phyloP scores from a whole-genome alignment of 2,797 vertebrate species.

The Limosa lapponica region DNA sequence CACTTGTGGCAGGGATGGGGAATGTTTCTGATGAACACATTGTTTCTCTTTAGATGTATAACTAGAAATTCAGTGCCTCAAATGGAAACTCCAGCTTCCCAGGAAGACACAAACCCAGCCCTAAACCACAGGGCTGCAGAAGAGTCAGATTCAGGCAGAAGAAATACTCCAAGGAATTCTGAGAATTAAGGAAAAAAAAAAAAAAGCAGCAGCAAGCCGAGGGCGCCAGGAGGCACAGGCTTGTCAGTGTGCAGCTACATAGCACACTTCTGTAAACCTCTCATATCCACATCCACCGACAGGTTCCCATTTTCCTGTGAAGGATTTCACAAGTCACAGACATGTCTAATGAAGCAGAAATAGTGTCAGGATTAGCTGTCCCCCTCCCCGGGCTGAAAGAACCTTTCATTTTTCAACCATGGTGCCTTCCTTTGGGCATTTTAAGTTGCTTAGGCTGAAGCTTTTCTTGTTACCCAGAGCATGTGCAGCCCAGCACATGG shows the following conservation, averaged over 20 bases:
- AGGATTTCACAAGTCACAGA: not conserved
- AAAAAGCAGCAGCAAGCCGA: not conserved
- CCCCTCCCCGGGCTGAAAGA: not conserved
- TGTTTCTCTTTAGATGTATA: not conserved
- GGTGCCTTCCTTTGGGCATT: not conserved
- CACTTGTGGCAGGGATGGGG: not conserved
- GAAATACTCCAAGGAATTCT: not conserved
- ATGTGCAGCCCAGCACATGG: not conserved
- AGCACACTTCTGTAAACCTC: not conserved
- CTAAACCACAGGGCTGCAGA: not conserved
- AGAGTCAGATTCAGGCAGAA: not conserved
- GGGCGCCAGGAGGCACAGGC: not conserved
- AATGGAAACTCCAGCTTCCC: not conserved
- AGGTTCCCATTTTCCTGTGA: not conserved
- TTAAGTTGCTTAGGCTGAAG: not conserved
- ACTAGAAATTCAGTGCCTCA: not conserved
- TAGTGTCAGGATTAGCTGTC: not conserved
- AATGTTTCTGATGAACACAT: not conserved
- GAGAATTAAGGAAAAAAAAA: not conserved
- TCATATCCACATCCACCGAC: accelerated
- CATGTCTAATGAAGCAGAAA: not conserved
- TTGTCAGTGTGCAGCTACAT: not conserved
- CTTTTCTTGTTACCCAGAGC: not conserved
- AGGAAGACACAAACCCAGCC: not conserved
- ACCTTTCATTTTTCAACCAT: not conserved